Evolutionary conservation across 2,113 vertebrate genomes (phyloP).

Genomic region (Nettapus auritus): DNA sequence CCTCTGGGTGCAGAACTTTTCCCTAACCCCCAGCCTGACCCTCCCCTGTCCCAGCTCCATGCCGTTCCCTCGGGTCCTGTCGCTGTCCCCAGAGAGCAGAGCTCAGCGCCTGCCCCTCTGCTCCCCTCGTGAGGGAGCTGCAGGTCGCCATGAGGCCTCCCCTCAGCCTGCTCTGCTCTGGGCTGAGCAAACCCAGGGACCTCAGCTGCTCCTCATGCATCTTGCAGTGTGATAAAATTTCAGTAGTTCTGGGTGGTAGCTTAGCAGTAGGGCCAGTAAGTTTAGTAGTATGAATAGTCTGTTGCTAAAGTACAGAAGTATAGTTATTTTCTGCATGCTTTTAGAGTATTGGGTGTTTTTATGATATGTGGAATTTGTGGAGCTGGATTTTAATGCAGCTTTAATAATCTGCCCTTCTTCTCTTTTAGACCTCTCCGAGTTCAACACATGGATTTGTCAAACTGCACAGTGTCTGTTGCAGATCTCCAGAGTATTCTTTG

Average conservation of each 20-base stretch:
- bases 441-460: slow-evolving; percentile 89
- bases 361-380: neutral
- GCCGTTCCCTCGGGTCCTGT: too few species aligned
- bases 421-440: slow-evolving; percentile 80
- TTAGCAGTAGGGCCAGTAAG: neutral
- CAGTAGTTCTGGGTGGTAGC: neutral
- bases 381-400: neutral
- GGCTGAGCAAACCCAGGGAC: too few species aligned
- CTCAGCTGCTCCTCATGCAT: too few species aligned
- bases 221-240: neutral
- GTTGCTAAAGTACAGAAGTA: neutral
- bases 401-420: neutral
- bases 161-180: too few species aligned
- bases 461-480: slow-evolving; percentile 77
- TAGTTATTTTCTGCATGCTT: neutral
- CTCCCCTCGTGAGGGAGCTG: too few species aligned
- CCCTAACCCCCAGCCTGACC: too few species aligned
- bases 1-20: too few species aligned
- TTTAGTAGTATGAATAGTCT: neutral
- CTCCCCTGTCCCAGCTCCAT: too few species aligned
- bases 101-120: too few species aligned
- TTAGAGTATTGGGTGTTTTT: neutral
- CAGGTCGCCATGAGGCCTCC: too few species aligned
- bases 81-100: too few species aligned
- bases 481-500: slow-evolving; percentile 81